Evolutionary conservation across 1,140 invertebrate genomes (phyloP), one percentile per base, ranked within the genome.

Genomic region (Drosophila parabipectinata): DNA sequence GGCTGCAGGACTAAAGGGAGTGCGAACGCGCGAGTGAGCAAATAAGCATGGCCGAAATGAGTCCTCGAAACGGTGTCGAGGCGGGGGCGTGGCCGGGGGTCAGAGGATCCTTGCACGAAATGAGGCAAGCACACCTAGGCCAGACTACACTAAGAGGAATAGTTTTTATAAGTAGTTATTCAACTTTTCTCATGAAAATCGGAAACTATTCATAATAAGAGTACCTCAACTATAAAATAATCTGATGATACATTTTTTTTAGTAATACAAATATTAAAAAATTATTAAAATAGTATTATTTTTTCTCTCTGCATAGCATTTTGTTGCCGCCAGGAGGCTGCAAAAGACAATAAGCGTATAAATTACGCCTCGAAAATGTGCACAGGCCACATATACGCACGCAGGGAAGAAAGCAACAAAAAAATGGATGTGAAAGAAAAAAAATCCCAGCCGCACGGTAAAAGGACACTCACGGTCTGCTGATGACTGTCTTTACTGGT

Each of bases 291-390:
- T 3, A 21, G 7, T 18, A 9, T 14, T 12, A 12, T 24, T 30
- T 48, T 66, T 30, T 6, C 10, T 7, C 26, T 12, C 21, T 52
- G 68, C 39, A 51, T 2, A 34, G 21, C 24, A 18, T 45, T 51
- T 24, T 21, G 24, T 37, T 58, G 54, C 47, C 59, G 41, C 24
- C 56, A 52, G 30, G 50, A 61, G 52, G 52, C 34, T 30, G 75
- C 39, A 72, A 57, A 67, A 77, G 84, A 79, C 83, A 88, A 88
- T 88, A 88, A 88, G 83, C 84, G 76, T 66, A 89, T 89, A 88
- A 88, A 88, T 88, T 88, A 88, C 83, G 76, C 67, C 78, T 56
- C 41, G 41, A 60, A 77, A 87, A 75, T 69, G 69, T 80, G 74
- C 74, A 61, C 32, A 48, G 44, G 48, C 47, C 48, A 7, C 62